Percentiles rank a stretch among this genome's conserved stretches.
These are phyloP conservation scores for Ranitomeya variabilis DNA, from an alignment of 2,113 vertebrate species.

Conservation along the genomic window DNA sequence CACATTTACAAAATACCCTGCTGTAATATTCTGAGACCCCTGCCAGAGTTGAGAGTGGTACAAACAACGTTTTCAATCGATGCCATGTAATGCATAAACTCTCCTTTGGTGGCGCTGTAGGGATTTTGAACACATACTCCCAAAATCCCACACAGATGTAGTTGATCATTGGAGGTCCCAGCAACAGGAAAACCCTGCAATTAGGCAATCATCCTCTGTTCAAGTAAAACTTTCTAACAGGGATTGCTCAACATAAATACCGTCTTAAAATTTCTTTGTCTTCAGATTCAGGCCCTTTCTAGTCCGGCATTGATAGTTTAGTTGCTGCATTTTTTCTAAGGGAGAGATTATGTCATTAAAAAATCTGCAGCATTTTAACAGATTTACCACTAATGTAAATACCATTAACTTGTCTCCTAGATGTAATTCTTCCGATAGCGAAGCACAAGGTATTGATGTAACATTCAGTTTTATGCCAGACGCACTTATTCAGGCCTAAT, in stretches of 20 bases:
- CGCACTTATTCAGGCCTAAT: slow-evolving; percentile 12
- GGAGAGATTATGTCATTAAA: slow-evolving; percentile 25
- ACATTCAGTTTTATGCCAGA: slow-evolving; percentile 11
- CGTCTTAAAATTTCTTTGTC: background rate
- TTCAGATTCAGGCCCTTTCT: background rate
- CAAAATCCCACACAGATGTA: background rate
- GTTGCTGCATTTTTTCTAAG: background rate
- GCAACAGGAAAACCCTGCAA: background rate
- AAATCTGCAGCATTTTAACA: slow-evolving; percentile 29
- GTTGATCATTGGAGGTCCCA: background rate
- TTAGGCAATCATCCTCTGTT: background rate
- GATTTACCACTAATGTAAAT: slow-evolving; percentile 20
- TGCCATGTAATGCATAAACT: too few relatives aligned
- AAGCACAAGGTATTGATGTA: background rate
- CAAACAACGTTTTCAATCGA: too few relatives aligned
- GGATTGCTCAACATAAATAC: background rate
- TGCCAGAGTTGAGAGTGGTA: too few relatives aligned
- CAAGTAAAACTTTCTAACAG: background rate
- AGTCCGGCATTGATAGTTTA: background rate
- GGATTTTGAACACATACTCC: background rate
- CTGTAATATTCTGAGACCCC: too few relatives aligned
- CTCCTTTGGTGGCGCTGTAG: background rate
- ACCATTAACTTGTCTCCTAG: background rate
- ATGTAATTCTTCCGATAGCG: background rate
- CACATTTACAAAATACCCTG: too few relatives aligned